Evolutionary conservation across 2,888 invertebrate species (phyloP), one percentile per base, ranked within the genome.

Genomic region (Euphydryas editha): DNA sequence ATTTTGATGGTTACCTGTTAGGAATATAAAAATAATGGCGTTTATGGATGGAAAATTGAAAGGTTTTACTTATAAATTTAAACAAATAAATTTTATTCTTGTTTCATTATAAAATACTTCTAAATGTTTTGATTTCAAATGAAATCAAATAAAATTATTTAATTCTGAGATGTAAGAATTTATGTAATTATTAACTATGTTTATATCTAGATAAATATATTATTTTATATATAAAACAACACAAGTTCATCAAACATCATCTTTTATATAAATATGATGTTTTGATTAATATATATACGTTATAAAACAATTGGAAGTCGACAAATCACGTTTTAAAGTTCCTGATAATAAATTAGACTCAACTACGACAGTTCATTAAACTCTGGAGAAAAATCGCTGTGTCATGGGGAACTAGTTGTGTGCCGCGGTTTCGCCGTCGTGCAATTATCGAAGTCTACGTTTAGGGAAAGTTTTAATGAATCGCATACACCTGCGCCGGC

Each of bases 401-500:
- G 20, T 57, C 57, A 57, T 57, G 5, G 11, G 6, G 15, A 42
- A 57, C 42, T 42, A 57, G 57, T 42, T 42, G 21, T 11, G 20
- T 39, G 18, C 39, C n/a, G 39, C 20, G 39, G 56, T 59, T 59
- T 42, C 57, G 42, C 42, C 17, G 39, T 57, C 37, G 57, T 24
- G 39, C 57, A 62, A 62, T 62, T 62, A 62, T 57, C 46, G 62
- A 51, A 24, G 49, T 15, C 49, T 51, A 15, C 49, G 49, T 15
- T 51, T 36, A 18, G 47, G 37, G 57, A 57, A 62, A 62, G 57
- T 62, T 57, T 37, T 62, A 62, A 62, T 57, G 62, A 57, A 57
- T 56, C 57, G 46, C 18, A 39, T 37, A 54, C 54, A 24, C 10
- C 13, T 21, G 11, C 17, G 36, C 37, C 24, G 15, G 10, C 17